Conservation (phyloP, 2,888 invertebrate species). For the Lamellibrachia satsuma region DNA sequence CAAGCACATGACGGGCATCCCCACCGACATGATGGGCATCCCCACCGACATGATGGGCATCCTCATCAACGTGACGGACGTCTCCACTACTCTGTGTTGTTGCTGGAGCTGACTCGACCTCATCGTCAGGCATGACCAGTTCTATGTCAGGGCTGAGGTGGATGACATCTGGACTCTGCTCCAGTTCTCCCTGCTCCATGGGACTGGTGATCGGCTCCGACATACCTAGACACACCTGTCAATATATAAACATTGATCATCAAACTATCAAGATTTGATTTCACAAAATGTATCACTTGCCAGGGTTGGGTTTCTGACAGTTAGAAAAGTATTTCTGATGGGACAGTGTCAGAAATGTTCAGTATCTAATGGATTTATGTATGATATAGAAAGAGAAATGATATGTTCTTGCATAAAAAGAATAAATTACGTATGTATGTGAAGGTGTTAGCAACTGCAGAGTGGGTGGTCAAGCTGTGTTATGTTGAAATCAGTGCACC, state of each 20-base stretch:
- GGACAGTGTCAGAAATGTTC: too few relatives aligned
- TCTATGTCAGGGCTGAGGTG: conserved; percentile 10
- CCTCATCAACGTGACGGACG: neutral
- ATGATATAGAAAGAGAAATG: too few relatives aligned
- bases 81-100: neutral
- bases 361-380: too few relatives aligned
- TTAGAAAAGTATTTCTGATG: too few relatives aligned
- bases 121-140: neutral
- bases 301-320: too few relatives aligned
- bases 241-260: neutral
- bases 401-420: too few relatives aligned
- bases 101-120: neutral
- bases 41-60: neutral
- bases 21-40: neutral
- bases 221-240: neutral
- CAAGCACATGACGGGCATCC: neutral
- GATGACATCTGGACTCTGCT: neutral
- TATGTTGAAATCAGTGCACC: too few relatives aligned
- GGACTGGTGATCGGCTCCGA: neutral
- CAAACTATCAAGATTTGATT: too few relatives aligned
- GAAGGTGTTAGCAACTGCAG: too few relatives aligned
- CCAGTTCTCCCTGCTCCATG: conserved; percentile 3
- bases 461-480: too few relatives aligned
- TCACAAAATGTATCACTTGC: too few relatives aligned
- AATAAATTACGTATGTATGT: too few relatives aligned